Percentiles rank a stretch among this genome's conserved stretches.
phyloP scores from a whole-genome alignment of 2,113 vertebrate genomes.

The Lonchura striata region DNA sequence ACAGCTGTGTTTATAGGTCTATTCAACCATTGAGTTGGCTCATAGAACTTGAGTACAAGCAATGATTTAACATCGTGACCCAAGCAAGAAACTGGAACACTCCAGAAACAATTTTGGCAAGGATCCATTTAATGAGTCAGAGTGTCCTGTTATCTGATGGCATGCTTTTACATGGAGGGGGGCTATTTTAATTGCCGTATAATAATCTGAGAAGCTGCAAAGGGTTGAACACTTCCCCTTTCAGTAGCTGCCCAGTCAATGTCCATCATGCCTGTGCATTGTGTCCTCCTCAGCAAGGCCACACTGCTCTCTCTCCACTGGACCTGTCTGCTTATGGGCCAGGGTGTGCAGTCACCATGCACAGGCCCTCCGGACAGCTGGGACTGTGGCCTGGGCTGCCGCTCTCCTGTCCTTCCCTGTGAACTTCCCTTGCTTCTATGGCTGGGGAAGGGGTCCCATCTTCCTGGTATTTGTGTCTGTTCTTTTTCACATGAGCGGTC shows the following conservation, averaged over 20 bases:
- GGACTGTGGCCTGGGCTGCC: background rate
- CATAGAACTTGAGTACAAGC: background rate
- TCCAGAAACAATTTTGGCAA: background rate
- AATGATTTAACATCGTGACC: background rate
- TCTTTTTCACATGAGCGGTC: background rate
- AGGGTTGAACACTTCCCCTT: background rate
- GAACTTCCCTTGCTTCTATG: background rate
- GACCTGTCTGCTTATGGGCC: background rate
- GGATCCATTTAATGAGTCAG: background rate
- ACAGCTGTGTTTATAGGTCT: constrained; percentile 10
- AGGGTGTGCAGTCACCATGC: background rate
- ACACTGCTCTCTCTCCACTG: background rate
- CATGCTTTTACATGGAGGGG: background rate
- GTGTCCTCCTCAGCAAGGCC: background rate
- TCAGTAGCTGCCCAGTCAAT: background rate
- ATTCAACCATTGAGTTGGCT: background rate
- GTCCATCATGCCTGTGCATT: background rate
- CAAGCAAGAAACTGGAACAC: background rate
- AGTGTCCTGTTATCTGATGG: background rate
- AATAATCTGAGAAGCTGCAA: background rate
- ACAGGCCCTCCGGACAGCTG: rapidly evolving
- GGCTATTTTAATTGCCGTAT: background rate
- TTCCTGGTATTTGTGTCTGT: background rate
- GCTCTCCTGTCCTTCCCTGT: background rate
- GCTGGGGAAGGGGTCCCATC: background rate